Base-by-base conservation (phyloP, 2,113 vertebrate genomes). In the Callocephalon fimbriatum region DNA sequence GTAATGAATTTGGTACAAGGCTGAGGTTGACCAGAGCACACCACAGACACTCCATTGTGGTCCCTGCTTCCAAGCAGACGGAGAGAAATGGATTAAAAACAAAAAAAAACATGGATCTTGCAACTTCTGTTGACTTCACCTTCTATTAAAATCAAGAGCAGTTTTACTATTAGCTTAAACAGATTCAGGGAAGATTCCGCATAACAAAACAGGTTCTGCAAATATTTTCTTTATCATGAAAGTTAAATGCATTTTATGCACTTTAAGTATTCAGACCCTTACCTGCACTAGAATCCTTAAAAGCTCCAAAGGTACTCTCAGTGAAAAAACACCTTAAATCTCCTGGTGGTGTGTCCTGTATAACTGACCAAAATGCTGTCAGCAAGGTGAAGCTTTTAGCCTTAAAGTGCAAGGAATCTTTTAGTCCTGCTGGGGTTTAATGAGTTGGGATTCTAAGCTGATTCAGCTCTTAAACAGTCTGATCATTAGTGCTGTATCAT, bases 401-500 rank as follows among this genome's bases (percentile, higher is more conserved):
- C 53, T 91, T 82, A 66, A 93, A 94, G 68, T 89, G 29, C 83
- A 87, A 82, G 80, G 53, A 89, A 84, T 92, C 86, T 89, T 95
- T 97, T 85, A 93, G 85, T 95, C 86, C 62, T 90, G 68, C 87
- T 79, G 70, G 90, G 80, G 92, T 80, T 94, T 97, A 97, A 96
- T 95, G 95, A 97, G 96, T 94, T 94, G 89, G 97, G 82, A 96
- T 90, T 97, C 95, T 95, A 95, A 97, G 96, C 97, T 95, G 97
- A 96, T 95, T 97, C 96, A 96, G 85, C 94, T 95, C 93, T 97
- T 97, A 95, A 96, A 96, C 97, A 96, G 95, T 96, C 94, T 77
- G 96, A 97, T 98, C 98, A 98, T 98, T 98, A 98, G 96, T 95
- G 97, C 92, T 97, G 90, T 93, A 98, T 97, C 98, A 98, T 98